Base-by-base conservation (phyloP, 1,140 invertebrate species). In the Uloborus diversus region DNA sequence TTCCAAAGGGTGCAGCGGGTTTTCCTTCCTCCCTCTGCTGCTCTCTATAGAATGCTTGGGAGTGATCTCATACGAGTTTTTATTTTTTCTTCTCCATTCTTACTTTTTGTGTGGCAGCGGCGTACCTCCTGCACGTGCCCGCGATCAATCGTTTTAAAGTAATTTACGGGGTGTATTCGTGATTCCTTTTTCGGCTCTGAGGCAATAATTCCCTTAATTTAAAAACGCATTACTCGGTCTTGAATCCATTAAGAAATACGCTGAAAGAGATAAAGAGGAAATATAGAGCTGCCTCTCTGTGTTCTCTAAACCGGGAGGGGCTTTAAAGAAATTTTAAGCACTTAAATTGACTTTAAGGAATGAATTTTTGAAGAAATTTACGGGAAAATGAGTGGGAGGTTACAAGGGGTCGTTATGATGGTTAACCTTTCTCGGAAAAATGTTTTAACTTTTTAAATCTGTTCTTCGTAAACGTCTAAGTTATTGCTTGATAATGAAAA, bases 101-200 rank as follows among this genome's bases (percentile, higher is more conserved):
- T 17, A 20, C 47, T 49, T 49, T 49, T 49, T 49, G 47, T 49
- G 47, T 25, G 11, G 53, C 53, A 57, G 13, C 25, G 3, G 7
- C 61, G 9, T 35, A 25, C 9, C 13, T 2, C n/a, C 25, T 47
- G 56, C 69, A 73, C 69, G 69, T 73, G 69, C 56, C n/a, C 57
- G 37, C 71, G 71, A 75, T 75, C 71, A 75, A 75, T 64, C 71
- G 71, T 75, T 75, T 75, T 64, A 75, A 75, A 75, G 71, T 64
- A 75, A 75, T 75, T 75, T 75, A 64, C 57, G 56, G 71, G 57
- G 57, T 64, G 57, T 75, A 64, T 75, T 64, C 70, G 57, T 62
- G 56, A 61, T 23, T n/a, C 20, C 47, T 32, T 30, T 28, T 33
- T 27, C 25, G 23, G 30, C 28, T 25, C 53, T 33, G 14, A 13